Evolutionary conservation across 2,888 invertebrate genomes (phyloP), one percentile per base, ranked within the genome.

Genomic region (Microchrysa polita): DNA sequence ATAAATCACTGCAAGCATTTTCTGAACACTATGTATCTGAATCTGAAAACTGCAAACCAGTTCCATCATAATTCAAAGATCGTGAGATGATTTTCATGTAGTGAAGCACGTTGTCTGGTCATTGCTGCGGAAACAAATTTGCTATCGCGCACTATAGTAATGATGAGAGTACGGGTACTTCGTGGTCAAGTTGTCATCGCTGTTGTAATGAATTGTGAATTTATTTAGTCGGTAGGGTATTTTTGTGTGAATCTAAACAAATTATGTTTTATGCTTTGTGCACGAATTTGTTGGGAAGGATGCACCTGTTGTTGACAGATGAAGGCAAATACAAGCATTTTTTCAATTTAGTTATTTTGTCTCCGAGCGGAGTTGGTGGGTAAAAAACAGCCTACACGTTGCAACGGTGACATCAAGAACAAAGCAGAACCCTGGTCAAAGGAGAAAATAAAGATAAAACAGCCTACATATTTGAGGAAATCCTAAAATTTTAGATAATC

Each of bases 41-140:
- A n/a, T n/a, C n/a, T n/a, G n/a, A n/a, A n/a, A n/a, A n/a, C 55
- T 69, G 40, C 12, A 42, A 57, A 69, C 69, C 69, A 55, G 69
- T 69, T 69, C 69, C 69, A 52, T 69, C 69, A 69, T 69, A 69
- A 69, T 40, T 55, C 69, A 69, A 69, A 69, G 69, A 69, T 69
- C 69, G 69, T 69, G 69, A 69, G 69, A 69, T 69, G 69, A 69
- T 69, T 69, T 69, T 69, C 55, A 55, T 22, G 55, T 57, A 57
- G 7, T 34, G 55, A 57, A 69, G 69, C 67, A 53, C 67, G 63
- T 42, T 63, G 42, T 10, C 23, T n/a, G n/a, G n/a, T 12, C 10
- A 65, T 65, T 65, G 27, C 34, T 34, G 44, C 14, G 16, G 22
- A 20, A 65, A 65, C 65, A 48, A 65, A 65, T 65, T 65, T 34